Evolutionary conservation across 2,888 invertebrate genomes (phyloP), one percentile per base, ranked within the genome.

Genomic region (Chrysopilus asiliformis): DNA sequence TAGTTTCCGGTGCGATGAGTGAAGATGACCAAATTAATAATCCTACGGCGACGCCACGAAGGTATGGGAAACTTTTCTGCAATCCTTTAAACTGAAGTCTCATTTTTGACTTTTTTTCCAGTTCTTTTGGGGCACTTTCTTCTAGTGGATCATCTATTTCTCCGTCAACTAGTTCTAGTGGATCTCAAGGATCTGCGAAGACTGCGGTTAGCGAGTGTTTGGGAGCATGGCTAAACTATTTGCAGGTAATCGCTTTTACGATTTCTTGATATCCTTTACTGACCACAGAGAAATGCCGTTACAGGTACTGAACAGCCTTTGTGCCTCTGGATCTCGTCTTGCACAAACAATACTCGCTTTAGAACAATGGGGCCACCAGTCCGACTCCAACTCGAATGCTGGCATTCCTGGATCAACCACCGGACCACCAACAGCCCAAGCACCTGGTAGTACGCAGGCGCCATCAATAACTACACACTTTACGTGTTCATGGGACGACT

Each of bases 401-500:
- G n/a, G n/a, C n/a, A n/a, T n/a, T n/a, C n/a, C n/a, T n/a, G n/a
- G n/a, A n/a, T n/a, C n/a, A n/a, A n/a, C n/a, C n/a, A 22, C 24
- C 32, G 18, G 12, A 14, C 28, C 20, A 13, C 34, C 22, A 14
- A 17, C 16, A 16, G 12, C 18, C 18, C 29, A 13, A 18, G 24
- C 28, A 22, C 42, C 34, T 42, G 32, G 35, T 16, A 24, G 31
- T 27, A 14, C 35, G 16, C 36, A 37, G 4, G 18, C 34, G 20
- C 38, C 34, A 19, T 39, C 41, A 24, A 31, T 50, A 18, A 51
- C 51, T 4, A 45, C 47, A 49, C 65, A 45, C 50, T 59, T 48
- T 68, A 72, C 49, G 65, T 72, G 67, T 12, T 71, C 74, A 46
- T 76, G 76, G 76, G 75, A 76, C 49, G 75, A 76, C 53, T 58